These are phyloP conservation scores for Lordiphosa mommai DNA, from an alignment of 1,140 invertebrate genomes.

Conservation along the genomic window DNA sequence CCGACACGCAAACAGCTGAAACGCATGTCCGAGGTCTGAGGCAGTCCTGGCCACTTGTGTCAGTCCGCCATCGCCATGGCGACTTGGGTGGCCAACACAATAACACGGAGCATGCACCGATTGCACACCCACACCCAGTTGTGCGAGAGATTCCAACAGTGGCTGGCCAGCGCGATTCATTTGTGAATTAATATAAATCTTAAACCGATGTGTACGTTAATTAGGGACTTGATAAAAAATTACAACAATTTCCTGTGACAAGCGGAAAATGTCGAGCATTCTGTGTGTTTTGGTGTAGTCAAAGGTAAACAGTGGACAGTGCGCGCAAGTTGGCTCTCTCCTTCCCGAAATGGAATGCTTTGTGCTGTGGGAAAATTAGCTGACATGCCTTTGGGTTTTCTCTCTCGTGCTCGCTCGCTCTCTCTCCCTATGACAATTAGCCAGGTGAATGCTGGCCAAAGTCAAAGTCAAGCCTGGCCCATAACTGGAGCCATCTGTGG, in stretches of 20 bases:
- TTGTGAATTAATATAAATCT: constrained; percentile 18
- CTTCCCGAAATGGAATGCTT: constrained; percentile 24
- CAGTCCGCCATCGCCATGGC: constrained; percentile 42
- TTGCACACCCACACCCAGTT: constrained; percentile 41
- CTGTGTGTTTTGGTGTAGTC: constrained; percentile 26
- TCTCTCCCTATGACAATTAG: constrained; percentile 26
- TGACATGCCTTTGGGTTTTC: constrained; percentile 20
- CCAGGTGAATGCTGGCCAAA: constrained; percentile 27
- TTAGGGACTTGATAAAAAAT: not conserved
- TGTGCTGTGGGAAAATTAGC: constrained; percentile 23
- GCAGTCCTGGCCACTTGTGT: constrained; percentile 34
- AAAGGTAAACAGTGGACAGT: constrained; percentile 36
- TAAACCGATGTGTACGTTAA: too few relatives aligned
- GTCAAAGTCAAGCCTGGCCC: constrained; percentile 38
- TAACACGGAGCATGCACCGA: constrained; percentile 73
- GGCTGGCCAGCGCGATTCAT: constrained; percentile 26
- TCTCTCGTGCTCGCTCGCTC: not conserved
- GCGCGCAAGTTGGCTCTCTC: constrained; percentile 12
- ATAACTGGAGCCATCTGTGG: constrained; percentile 5
- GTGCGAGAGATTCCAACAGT: constrained; percentile 59
- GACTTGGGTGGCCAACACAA: constrained; percentile 66
- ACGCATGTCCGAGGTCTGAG: constrained; percentile 22
- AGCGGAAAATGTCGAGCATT: constrained; percentile 49
- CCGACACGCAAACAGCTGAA: constrained; percentile 44
- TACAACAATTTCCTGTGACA: not conserved